A percentile compares a stretch with the other conserved stretches of the same genome.
These are phyloP conservation scores for Cheilosia pagana DNA, from an alignment of 2,888 invertebrate genomes.

Conservation along the genomic window DNA sequence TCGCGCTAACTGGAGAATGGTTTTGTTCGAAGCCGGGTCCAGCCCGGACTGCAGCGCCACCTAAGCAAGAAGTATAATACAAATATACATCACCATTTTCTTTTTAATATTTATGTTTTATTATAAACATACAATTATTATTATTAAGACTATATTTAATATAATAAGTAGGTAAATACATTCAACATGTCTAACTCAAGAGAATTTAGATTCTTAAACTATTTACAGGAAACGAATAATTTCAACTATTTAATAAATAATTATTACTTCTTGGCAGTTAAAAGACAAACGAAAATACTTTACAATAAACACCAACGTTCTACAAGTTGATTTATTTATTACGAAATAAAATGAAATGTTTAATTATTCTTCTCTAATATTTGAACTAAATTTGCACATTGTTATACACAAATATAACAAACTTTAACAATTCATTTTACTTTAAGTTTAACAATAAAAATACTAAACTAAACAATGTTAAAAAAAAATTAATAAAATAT, in stretches of 20 bases:
- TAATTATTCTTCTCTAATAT: constrained; percentile 62
- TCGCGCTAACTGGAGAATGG: no score
- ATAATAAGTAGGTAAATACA: constrained; percentile 12
- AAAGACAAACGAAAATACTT: constrained; percentile 34
- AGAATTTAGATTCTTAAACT: constrained; percentile 16
- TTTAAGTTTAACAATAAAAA: constrained; percentile 1
- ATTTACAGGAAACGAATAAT: constrained; percentile 63
- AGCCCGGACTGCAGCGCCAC: no score
- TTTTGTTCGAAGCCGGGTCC: no score
- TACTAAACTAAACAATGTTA: no score
- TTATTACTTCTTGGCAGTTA: constrained; percentile 50
- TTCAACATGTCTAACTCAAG: constrained; percentile 11
- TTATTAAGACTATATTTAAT: constrained; percentile 5
- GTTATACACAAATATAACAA: constrained; percentile 62
- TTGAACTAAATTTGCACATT: constrained; percentile 67
- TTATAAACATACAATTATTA: constrained; percentile 37
- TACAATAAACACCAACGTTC: constrained; percentile 46
- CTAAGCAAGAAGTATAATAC: no score
- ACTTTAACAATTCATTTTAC: constrained; percentile 55
- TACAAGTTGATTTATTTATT: constrained; percentile 15
- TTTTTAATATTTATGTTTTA: constrained; percentile 43
- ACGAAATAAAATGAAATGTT: constrained; percentile 25
- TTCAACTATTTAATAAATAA: constrained; percentile 74
- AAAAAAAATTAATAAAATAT: no score
- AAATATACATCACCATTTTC: neutral